These are phyloP conservation scores for Conus canariensis DNA, from an alignment of 2,888 invertebrate species.

Conservation along the genomic window DNA sequence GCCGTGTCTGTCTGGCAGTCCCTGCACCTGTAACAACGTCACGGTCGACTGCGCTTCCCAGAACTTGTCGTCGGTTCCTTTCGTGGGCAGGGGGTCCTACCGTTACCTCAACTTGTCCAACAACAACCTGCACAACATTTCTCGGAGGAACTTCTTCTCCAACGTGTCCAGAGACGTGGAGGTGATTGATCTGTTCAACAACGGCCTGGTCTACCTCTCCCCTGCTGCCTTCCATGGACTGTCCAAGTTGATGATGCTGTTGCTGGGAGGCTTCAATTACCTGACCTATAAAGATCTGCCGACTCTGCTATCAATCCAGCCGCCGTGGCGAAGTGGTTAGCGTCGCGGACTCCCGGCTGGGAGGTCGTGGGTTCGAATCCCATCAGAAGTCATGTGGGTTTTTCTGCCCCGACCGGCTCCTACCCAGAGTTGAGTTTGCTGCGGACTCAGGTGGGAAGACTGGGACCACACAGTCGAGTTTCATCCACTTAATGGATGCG, in stretches of 20 bases:
- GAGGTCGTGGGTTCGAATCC: no score
- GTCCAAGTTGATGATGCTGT: not conserved
- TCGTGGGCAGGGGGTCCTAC: not conserved
- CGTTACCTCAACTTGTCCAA: constrained; percentile 14
- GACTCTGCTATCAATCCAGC: not conserved
- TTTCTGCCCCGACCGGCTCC: no score
- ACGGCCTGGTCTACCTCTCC: constrained; percentile 13
- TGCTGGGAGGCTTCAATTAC: not conserved
- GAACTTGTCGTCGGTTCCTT: not conserved
- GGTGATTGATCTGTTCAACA: constrained; percentile 25
- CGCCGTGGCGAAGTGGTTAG: no score
- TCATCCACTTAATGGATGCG: no score
- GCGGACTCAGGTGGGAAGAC: no score
- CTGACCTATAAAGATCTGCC: constrained; percentile 7
- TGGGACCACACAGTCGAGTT: no score
- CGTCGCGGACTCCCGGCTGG: no score
- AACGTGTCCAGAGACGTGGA: constrained; percentile 24
- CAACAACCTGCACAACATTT: not conserved
- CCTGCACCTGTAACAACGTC: not conserved
- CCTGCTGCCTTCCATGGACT: not conserved
- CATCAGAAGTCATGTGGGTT: no score
- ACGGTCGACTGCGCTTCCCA: constrained; percentile 2
- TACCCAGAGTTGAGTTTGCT: no score
- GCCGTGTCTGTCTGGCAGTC: not conserved
- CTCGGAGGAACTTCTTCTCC: not conserved